A percentile compares a stretch with the other conserved stretches of the same genome.
phyloP scores from a whole-genome alignment of 2,113 vertebrate species.

The Nesoenas mayeri region DNA sequence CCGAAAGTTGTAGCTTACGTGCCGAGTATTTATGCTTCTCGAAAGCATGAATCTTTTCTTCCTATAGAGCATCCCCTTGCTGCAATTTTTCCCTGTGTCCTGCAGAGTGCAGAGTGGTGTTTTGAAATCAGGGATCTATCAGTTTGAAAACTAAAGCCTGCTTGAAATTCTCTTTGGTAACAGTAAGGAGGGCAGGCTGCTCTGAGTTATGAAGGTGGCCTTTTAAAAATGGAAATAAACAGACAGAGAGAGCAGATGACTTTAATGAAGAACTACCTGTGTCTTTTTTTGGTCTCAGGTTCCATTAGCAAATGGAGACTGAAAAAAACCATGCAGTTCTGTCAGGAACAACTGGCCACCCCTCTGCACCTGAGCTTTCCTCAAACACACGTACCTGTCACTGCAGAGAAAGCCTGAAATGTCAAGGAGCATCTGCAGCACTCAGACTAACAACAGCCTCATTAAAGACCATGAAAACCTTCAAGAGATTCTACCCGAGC shows the following conservation, averaged over 20 bases:
- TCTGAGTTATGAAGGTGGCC: slow-evolving; percentile 68
- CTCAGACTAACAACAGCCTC: background rate
- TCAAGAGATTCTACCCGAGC: background rate
- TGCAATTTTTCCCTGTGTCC: slow-evolving; percentile 27
- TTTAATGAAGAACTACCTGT: slow-evolving; percentile 32
- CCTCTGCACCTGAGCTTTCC: background rate
- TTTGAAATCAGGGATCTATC: slow-evolving; percentile 47
- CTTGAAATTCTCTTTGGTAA: slow-evolving; percentile 54
- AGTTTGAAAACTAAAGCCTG: slow-evolving; percentile 12
- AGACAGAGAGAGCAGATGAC: slow-evolving; percentile 26
- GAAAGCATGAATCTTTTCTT: background rate
- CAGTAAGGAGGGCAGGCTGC: background rate
- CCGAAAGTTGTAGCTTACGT: background rate
- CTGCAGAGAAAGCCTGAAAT: background rate
- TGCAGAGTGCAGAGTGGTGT: slow-evolving; percentile 68
- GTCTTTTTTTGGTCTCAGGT: slow-evolving; percentile 30
- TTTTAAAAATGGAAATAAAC: slow-evolving; percentile 71
- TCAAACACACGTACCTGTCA: background rate
- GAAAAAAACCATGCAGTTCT: background rate
- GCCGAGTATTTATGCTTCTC: background rate
- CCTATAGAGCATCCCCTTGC: background rate
- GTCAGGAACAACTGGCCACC: background rate
- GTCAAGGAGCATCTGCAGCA: background rate
- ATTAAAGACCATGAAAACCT: background rate
- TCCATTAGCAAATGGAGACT: slow-evolving; percentile 22